Percentiles rank a stretch among this genome's conserved stretches.
These are phyloP conservation scores for Eutolmus rufibarbis DNA, from an alignment of 2,888 invertebrate genomes.

Conservation along the genomic window DNA sequence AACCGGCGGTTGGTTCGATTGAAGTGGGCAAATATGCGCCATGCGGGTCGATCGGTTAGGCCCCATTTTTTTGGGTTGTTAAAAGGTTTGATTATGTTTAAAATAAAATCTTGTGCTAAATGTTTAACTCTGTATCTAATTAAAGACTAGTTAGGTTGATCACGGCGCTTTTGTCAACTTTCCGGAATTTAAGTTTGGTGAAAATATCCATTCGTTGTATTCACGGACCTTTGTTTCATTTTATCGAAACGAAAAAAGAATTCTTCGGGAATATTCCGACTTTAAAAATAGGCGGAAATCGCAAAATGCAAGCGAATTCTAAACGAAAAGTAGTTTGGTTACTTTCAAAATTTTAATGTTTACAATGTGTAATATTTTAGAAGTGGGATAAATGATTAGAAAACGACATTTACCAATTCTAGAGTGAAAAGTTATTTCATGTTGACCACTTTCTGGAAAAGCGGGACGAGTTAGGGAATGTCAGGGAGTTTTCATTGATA, in stretches of 20 bases:
- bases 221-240: background rate
- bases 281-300: background rate
- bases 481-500: too few relatives aligned
- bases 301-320: background rate
- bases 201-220: background rate
- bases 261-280: background rate
- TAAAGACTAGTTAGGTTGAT: background rate
- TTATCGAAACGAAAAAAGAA: background rate
- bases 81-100: background rate
- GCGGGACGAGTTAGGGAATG: too few relatives aligned
- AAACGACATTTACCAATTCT: too few relatives aligned
- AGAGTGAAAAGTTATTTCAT: too few relatives aligned
- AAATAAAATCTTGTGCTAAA: background rate
- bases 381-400: too few relatives aligned
- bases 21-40: background rate
- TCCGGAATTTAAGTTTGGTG: background rate
- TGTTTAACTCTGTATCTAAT: background rate
- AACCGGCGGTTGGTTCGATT: background rate
- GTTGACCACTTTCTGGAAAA: too few relatives aligned
- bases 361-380: too few relatives aligned
- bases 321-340: background rate
- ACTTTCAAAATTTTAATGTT: too few relatives aligned
- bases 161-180: background rate
- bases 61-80: background rate
- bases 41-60: background rate